Evolutionary conservation across 2,113 vertebrate species (phyloP), one percentile per base, ranked within the genome.

Genomic region (Gadus chalcogrammus): DNA sequence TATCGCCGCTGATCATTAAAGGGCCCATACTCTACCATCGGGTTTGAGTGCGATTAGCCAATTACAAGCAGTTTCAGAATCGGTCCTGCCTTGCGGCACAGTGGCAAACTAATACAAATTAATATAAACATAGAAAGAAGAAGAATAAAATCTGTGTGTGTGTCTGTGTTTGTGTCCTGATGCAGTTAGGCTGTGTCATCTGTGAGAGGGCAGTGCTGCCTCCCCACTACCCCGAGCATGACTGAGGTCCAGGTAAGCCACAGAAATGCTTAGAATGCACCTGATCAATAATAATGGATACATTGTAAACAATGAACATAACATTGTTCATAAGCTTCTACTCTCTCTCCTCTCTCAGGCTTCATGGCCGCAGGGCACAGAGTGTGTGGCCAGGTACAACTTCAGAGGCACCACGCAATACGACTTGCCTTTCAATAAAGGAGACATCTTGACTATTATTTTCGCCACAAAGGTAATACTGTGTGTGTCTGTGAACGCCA

Each of bases 361-460:
- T 66, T 71, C 82, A 52, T 98, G 97, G 96, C 93, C 94, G 0
- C 93, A 94, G 1, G 97, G 96, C 92, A 97, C 97, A 53, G 95
- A 98, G 89, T 99, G 96, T 84, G 95, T 99, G 71, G 96, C 96
- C 84, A 95, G 94, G 87, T 98, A 98, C 91, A 97, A 93, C 86
- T 99, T 99, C 81, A 93, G 94, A 1, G 96, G 95, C 89, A 95
- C 94, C 0, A 93, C 95, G 0, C 94, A 95, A 65, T 95, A 97
- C 80, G 97, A 99, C 86, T 93, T 99, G 80, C 94, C 96, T 8
- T 97, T 99, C 85, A 94, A 93, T 88, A 97, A 98, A 93, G 97
- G 97, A 73, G 97, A 99, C 0, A 91, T 99, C 67, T 92, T 99
- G 56, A 96, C 95, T 72, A 98, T 99, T 31, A 92, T 98, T 4